Evolutionary conservation across 1,140 invertebrate species (phyloP).

Genomic region (Lepidurus apus): DNA sequence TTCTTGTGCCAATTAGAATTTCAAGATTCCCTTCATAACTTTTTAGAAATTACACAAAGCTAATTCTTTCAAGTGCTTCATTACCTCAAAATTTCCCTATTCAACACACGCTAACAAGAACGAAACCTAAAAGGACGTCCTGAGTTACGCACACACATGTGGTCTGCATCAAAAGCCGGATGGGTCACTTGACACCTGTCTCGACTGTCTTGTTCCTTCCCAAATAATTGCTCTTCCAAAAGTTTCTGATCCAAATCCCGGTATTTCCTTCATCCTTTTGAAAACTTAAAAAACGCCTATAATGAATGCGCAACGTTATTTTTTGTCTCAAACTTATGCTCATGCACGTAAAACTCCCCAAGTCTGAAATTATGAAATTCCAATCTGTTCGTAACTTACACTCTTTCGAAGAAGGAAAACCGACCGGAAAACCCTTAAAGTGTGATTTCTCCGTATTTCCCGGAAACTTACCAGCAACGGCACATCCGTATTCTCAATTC

Average conservation of each 20-base stretch:
- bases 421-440: background rate
- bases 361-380: no score
- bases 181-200: slow-evolving; percentile 20
- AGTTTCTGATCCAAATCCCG: background rate
- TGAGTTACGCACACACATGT: background rate
- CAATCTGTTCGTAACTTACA: no score
- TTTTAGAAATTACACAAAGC: no score
- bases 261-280: background rate
- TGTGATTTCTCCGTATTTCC: background rate
- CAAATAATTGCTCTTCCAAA: background rate
- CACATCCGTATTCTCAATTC: background rate
- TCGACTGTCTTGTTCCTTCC: background rate
- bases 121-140: background rate
- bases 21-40: no score
- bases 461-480: background rate
- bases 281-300: background rate
- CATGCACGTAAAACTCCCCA: no score
- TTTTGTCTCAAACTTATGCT: no score
- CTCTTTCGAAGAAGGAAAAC: background rate
- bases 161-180: slow-evolving; percentile 18
- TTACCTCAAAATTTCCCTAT: background rate
- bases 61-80: no score
- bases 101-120: background rate
- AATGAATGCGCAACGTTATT: no score
- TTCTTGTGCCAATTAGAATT: no score